Conservation (phyloP, 2,113 vertebrate genomes). For the Corythornis cristatus region DNA sequence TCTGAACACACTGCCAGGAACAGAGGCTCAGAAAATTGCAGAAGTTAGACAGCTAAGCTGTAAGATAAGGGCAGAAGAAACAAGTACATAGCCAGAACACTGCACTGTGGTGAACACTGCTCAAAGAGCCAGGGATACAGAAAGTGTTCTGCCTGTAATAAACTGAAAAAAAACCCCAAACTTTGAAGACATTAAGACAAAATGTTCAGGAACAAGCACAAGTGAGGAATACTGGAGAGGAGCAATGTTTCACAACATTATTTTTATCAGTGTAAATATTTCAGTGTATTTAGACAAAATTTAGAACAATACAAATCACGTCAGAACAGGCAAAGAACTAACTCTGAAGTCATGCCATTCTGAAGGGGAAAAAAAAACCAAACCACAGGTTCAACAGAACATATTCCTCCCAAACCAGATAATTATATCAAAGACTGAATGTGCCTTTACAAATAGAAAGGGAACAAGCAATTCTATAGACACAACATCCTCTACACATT, state of each 20-base stretch:
- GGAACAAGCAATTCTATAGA: slow-evolving; percentile 42
- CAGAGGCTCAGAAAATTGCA: background rate
- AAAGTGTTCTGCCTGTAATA: background rate
- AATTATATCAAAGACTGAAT: background rate
- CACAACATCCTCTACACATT: slow-evolving; percentile 40
- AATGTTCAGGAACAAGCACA: background rate
- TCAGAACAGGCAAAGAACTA: background rate
- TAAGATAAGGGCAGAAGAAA: background rate
- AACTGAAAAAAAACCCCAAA: background rate
- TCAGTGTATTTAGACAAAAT: slow-evolving; percentile 29
- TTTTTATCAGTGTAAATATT: slow-evolving; percentile 33
- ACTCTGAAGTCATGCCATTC: background rate
- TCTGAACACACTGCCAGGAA: background rate
- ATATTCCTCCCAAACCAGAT: slow-evolving; percentile 35
- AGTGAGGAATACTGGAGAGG: background rate
- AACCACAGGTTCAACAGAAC: background rate
- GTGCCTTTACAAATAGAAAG: background rate
- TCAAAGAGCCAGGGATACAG: background rate
- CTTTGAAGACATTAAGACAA: background rate
- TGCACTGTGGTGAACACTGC: background rate
- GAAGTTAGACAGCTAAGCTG: background rate
- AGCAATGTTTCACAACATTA: background rate
- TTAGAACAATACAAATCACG: slow-evolving; percentile 1
- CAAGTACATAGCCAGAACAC: background rate
- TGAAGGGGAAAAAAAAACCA: background rate